phyloP scores from a whole-genome alignment of 30 jellyfish, hydroid and myxozoan genomes.

The Chrysaora quinquecirrha region DNA sequence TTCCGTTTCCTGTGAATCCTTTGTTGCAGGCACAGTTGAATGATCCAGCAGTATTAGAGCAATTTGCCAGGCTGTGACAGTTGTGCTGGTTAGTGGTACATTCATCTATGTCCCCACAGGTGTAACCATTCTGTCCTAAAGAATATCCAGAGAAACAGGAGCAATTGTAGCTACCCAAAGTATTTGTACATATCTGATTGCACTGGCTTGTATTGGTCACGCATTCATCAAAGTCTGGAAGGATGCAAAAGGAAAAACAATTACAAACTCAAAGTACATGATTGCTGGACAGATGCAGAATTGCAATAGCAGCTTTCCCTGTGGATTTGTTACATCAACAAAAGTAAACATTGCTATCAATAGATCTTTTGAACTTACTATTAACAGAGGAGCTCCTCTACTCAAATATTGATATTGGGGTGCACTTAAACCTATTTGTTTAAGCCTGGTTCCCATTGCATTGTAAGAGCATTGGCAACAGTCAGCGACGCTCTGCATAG shows the following conservation, averaged over 20 bases:
- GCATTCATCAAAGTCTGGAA: constrained; percentile 40
- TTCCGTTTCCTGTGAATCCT: not conserved
- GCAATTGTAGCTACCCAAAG: constrained; percentile 43
- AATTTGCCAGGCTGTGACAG: not conserved
- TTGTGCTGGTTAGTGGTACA: not conserved
- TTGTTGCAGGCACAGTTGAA: not conserved
- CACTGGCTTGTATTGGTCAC: constrained; percentile 21
- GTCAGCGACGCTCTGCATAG: no score
- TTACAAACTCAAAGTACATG: no score
- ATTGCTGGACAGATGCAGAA: no score
- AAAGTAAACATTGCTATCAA: no score
- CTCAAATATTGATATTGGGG: no score
- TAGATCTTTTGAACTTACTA: no score
- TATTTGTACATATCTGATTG: constrained; percentile 22
- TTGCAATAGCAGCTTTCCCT: no score
- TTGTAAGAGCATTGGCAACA: no score
- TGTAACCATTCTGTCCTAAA: not conserved
- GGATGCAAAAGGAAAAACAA: not conserved
- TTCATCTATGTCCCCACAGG: constrained; percentile 35
- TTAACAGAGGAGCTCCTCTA: no score
- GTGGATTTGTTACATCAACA: no score
- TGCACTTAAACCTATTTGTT: no score
- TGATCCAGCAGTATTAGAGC: constrained; percentile 3
- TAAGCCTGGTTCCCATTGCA: no score
- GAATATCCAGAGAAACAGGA: constrained; percentile 37